Base-by-base conservation (phyloP, 53 echinoderm and acorn worm species). In the Holothuria scabra region DNA sequence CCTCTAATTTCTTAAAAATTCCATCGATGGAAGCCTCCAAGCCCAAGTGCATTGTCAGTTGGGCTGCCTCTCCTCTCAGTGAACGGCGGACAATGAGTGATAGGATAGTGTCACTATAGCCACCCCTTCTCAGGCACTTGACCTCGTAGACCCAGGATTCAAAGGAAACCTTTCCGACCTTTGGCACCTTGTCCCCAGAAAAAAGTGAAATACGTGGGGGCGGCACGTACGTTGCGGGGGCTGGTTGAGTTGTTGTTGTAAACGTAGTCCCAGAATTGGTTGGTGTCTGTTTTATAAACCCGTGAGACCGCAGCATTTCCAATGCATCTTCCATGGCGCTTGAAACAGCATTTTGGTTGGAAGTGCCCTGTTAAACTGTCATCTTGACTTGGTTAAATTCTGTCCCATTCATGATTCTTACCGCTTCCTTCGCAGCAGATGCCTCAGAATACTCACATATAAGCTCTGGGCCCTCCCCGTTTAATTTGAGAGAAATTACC, bases 101-200 rank as follows among this genome's bases (percentile, higher is more conserved):
- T 19, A 80, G 34, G 4, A 60, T 21, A 3, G 9, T 8, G 12
- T 49, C 84, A 18, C 59, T 67, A 60, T 62, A 85, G 8, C 37
- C 57, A 18, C 60, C 79, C 1, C 44, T 24, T n/a, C 33, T 30
- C 1, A 85, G 44, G 23, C 89, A 76, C 66, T 56, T 48, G 0
- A 84, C 76, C 55, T 84, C 89, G 23, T 85, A 63, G 55, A 25
- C 58, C 79, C 79, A 89, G 2, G 66, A 20, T 31, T 89, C 89
- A 66, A 78, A 89, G n/a, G 56, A 32, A 10, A 89, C 84, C 1
- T 84, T 79, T 22, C 83, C 75, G 1, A 61, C 65, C 23, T 88
- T 88, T 13, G 74, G 56, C 21, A 79, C 79, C 18, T 63, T 33
- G 16, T 83, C 75, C 7, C 88, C 88, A 21, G 83, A 88, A 46